Percentiles rank a stretch among this genome's conserved stretches.
These are phyloP conservation scores for Chanos chanos DNA, from an alignment of 2,797 vertebrate species.

Conservation along the genomic window DNA sequence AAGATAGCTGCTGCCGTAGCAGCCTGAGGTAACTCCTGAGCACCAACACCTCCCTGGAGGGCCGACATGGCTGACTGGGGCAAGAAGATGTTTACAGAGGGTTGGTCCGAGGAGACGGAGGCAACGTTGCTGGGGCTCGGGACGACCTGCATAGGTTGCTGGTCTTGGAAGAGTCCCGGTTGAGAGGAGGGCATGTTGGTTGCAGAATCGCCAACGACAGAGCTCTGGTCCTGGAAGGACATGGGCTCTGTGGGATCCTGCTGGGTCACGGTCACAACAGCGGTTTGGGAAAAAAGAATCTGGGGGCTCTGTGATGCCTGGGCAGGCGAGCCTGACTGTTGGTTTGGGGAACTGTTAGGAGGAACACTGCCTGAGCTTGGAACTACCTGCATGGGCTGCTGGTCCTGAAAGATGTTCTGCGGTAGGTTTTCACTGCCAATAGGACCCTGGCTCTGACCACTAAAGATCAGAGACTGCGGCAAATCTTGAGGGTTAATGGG, in stretches of 20 bases:
- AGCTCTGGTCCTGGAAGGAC: slow-evolving; percentile 77
- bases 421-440: slow-evolving; percentile 62
- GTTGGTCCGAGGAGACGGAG: slow-evolving; percentile 61
- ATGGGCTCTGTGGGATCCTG: slow-evolving; percentile 76
- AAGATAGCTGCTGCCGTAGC: slow-evolving; percentile 77
- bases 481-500: slow-evolving; percentile 79
- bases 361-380: slow-evolving; percentile 77
- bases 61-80: slow-evolving; percentile 88
- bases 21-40: slow-evolving; percentile 83
- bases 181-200: slow-evolving; percentile 70
- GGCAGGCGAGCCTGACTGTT: slow-evolving; percentile 49
- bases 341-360: slow-evolving; percentile 57
- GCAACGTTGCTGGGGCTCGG: slow-evolving; percentile 78
- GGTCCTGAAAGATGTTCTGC: slow-evolving; percentile 89
- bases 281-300: slow-evolving; percentile 73
- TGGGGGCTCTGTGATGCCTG: slow-evolving; percentile 75
- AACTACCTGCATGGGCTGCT: slow-evolving; percentile 92
- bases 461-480: slow-evolving; percentile 73
- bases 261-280: slow-evolving; percentile 65
- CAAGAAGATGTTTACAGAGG: slow-evolving; percentile 84
- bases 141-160: slow-evolving; percentile 79
- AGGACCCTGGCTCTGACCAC: slow-evolving; percentile 73
- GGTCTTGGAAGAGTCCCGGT: slow-evolving; percentile 74
- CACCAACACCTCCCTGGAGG: slow-evolving; percentile 82
- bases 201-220: slow-evolving; percentile 63